Base-by-base conservation (phyloP, 2,797 vertebrate species). In the Tenualosa ilisha region DNA sequence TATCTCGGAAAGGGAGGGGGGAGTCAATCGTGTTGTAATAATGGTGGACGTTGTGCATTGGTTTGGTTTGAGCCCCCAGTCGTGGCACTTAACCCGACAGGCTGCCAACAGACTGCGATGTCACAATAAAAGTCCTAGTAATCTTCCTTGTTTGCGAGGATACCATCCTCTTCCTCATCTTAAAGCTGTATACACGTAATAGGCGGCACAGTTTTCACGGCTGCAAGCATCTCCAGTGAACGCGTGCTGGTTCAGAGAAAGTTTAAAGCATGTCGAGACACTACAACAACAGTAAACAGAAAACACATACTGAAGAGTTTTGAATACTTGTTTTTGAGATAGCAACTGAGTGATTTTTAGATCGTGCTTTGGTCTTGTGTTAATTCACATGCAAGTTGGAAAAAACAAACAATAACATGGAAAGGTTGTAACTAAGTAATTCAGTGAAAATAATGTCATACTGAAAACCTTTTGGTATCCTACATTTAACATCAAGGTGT, bases 81-180 rank as follows among this genome's bases (percentile, higher is more conserved):
- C 90, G 92, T 93, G 93, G 94, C 95, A 94, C 90, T 91, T 93
- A 92, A 92, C 92, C 93, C 94, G 90, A 92, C 93, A 87, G 91
- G 85, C 89, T 88, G 92, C 89, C 94, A 93, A 68, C 40, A 81
- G 85, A 56, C n/a, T 59, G 93, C 92, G 94, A 93, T 97, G 95
- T 97, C 95, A 96, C 93, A 97, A 96, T 97, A 95, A 94, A 90
- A 95, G 93, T 94, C 94, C 90, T 87, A 84, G 83, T 94, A 95
- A 95, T 96, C 96, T 95, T 96, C 95, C 93, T 65, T 95, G 95
- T 93, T 94, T 92, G 89, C 93, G 91, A 93, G 93, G 92, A 92
- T 92, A 93, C 92, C 93, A 86, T 91, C 93, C 92, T 95, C 95
- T 94, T 95, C 95, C 94, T 96, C 95, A 91, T 96, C 94, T 96